These are phyloP conservation scores for Amaurobius ferox DNA, from an alignment of 2,888 invertebrate genomes.

Conservation along the genomic window DNA sequence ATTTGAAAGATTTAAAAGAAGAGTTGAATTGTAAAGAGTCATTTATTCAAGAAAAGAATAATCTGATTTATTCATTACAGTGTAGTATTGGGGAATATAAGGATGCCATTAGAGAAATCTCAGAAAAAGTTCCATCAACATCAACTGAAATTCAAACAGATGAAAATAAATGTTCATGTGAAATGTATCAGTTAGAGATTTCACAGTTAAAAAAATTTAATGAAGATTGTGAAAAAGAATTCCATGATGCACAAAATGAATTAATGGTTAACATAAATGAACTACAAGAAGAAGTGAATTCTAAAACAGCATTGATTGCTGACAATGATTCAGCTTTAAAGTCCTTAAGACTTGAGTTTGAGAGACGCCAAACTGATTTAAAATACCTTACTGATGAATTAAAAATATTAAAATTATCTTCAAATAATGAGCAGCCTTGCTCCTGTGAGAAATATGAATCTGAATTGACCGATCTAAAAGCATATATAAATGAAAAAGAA, in stretches of 20 bases:
- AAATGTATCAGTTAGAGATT: neutral
- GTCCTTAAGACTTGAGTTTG: slow-evolving; percentile 28
- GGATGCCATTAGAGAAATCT: neutral
- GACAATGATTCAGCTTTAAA: slow-evolving; percentile 31
- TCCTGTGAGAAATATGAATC: neutral
- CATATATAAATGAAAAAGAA: neutral
- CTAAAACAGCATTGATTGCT: neutral
- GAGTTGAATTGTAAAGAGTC: slow-evolving; percentile 83
- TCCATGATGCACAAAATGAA: neutral
- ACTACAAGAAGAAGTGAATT: slow-evolving; percentile 22
- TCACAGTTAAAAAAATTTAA: neutral
- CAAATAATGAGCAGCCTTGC: neutral
- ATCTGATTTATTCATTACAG: slow-evolving; percentile 30
- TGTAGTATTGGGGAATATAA: neutral
- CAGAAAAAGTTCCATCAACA: no score
- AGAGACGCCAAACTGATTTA: neutral
- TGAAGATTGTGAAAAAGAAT: neutral
- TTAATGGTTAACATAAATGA: slow-evolving; percentile 55
- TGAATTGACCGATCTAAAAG: neutral
- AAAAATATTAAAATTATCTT: neutral
- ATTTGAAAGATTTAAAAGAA: neutral
- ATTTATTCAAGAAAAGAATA: slow-evolving; percentile 77
- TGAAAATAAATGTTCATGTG: neutral
- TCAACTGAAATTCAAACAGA: neutral
- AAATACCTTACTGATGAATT: slow-evolving; percentile 8